Base-by-base conservation (phyloP, 2,113 vertebrate genomes). In the Ciconia maguari region DNA sequence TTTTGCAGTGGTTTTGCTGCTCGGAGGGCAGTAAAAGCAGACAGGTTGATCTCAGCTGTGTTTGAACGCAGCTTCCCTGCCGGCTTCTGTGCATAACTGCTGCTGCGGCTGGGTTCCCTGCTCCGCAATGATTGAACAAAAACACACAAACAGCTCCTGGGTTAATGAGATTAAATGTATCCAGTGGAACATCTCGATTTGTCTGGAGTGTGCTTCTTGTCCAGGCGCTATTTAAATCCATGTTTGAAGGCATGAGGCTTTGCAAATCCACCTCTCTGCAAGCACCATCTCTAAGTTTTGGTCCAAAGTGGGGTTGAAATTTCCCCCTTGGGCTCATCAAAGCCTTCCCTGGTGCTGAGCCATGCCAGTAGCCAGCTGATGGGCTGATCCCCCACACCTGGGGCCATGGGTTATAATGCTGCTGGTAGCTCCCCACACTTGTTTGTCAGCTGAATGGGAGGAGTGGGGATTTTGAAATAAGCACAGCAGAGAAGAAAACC, bases 101-200 rank as follows among this genome's bases (percentile, higher is more conserved):
- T 75, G 41, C 46, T 66, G 88, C 2, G 13, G 61, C 24, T 16
- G 52, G 15, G 10, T 48, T 87, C 41, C 71, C 72, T 13, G 22
- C 38, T 41, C 62, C 1, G 2, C 8, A 0, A 4, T 3, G 36
- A 6, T 2, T 11, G 17, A 65, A 10, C 11, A 7, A 36, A 41
- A 21, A 0, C 76, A 21, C 61, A 13, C 42, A 14, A 44, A 69
- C 84, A 58, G 66, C 51, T 80, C 36, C 34, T 26, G 85, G 57
- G 46, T 89, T 92, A 55, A 76, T 30, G 62, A 29, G 62, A 60
- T 89, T 60, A 54, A 76, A 44, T 2, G 24, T 6, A 29, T 65
- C 74, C 51, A 20, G 51, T 6, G 38, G 75, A 84, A 48, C 61
- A 54, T 92, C 85, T 55, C 90, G 10, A 4, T 64, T 57, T 41